Base-by-base conservation (phyloP, 2,113 vertebrate genomes). In the Pipa parva region DNA sequence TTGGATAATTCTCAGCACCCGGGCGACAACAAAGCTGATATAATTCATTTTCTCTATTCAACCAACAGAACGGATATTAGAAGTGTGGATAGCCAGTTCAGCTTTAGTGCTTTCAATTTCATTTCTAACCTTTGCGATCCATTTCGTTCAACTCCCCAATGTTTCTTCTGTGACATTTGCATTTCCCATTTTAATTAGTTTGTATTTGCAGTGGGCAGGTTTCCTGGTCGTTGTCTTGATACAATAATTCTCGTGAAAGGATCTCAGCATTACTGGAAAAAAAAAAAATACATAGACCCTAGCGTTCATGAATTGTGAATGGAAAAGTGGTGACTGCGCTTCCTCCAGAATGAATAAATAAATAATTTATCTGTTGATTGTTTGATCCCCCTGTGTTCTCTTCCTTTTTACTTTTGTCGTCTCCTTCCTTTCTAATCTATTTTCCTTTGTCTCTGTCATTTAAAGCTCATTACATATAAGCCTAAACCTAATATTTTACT, bases 131-230 rank as follows among this genome's bases (percentile, higher is more conserved):
- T 65, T 65, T 65, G 25, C 39, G 17, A 31, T 46, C 36, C 20
- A 46, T 56, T 56, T 65, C 52, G 55, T 56, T 46, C n/a, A 20
- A 39, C 29, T 28, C 50, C 37, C 51, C 51, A 27, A 24, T 29
- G 51, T 56, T 57, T 65, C 26, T 27, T 24, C 15, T 13, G 2
- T 65, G 63, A 65, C 63, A 65, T 65, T 65, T 65, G 63, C 37
- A 56, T 57, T 65, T 18, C 33, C 24, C 51, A 8, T 17, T 56
- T 65, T 56, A 65, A 65, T 65, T 65, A 65, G 51, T 56, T 54
- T 65, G 52, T 65, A 65, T 65, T 65, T 57, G 36, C 37, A 65
- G 52, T 57, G 51, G 51, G 51, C 63, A 65, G 51, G 51, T 31
- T 65, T 65, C 52, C 51, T 57, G n/a, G 37, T 57, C 27, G 63